phyloP scores from a whole-genome alignment of 2,888 invertebrate species.

The Drosophila diplacantha region DNA sequence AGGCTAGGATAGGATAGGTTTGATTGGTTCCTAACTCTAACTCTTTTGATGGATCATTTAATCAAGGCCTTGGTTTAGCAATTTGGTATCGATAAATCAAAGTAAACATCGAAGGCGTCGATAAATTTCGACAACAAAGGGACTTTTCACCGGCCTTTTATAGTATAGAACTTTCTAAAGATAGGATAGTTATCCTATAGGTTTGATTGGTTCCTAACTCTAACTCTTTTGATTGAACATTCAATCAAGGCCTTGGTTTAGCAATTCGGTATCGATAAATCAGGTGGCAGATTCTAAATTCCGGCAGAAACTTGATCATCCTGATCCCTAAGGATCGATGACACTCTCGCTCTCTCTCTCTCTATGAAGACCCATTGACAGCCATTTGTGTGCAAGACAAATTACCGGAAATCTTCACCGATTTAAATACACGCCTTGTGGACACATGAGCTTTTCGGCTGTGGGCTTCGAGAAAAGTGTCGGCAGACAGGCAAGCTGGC shows the following conservation, averaged over 20 bases:
- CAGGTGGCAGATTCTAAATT: too few species aligned
- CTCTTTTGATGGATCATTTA: too few species aligned
- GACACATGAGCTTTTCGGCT: constrained; percentile 17
- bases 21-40: too few species aligned
- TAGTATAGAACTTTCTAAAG: too few species aligned
- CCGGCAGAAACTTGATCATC: neutral
- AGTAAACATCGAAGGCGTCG: too few species aligned
- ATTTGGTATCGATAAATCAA: neutral
- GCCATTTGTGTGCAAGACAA: constrained; percentile 3
- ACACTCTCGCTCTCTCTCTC: neutral
- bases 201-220: neutral
- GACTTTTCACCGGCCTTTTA: too few species aligned
- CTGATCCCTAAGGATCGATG: neutral
- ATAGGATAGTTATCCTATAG: too few species aligned
- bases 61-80: neutral
- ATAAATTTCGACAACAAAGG: too few species aligned
- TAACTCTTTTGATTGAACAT: neutral
- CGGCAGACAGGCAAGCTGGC: constrained; percentile 27
- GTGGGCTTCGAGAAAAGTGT: constrained; percentile 31
- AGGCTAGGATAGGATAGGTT: too few species aligned
- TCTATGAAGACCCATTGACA: neutral
- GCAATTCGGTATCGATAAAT: neutral
- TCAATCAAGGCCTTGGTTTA: neutral
- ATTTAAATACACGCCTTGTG: constrained; percentile 26
- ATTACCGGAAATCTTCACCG: constrained; percentile 41